Evolutionary conservation across 2,113 vertebrate species (phyloP), one percentile per base, ranked within the genome.

Genomic region (Athene cunicularia): DNA sequence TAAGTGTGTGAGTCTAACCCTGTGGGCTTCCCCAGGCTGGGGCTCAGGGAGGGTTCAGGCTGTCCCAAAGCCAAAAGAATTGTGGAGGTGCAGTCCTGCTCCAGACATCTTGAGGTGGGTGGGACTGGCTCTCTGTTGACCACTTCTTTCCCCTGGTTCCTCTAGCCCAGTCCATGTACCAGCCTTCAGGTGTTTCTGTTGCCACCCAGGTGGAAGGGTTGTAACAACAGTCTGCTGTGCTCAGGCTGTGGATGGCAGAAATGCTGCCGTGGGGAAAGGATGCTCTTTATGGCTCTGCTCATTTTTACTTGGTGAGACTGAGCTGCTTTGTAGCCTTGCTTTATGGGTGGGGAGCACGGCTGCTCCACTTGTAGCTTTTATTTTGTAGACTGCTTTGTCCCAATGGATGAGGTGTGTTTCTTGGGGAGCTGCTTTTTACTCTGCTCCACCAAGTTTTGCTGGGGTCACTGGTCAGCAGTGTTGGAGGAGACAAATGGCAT

Each of bases 251-350:
- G 53, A 28, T 47, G 28, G 52, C 12, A 18, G 92, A 66, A 37
- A 27, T 9, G 37, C 39, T 55, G 66, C 63, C n/a, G 64, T 0
- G 6, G 56, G 9, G 66, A 30, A 22, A 39, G 53, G 72, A 70
- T 80, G 66, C 23, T 74, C n/a, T 12, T 33, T 6, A 19, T 4
- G 70, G 11, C 45, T 50, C 55, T 41, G 71, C 66, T 26, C 3
- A 15, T 7, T 33, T 62, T 21, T 0, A 1, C n/a, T 12, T 26
- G 58, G 6, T 10, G 11, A 9, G 14, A 9, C 1, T 41, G 49
- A 63, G 72, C 75, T 45, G 33, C 72, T 73, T 35, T 28, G 17
- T 55, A 71, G n/a, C 39, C 52, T 41, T 3, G 16, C 17, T 58
- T 5, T 8, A 15, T 16, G 72, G 39, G 72, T 22, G 23, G 63